Conservation (phyloP, 2,113 vertebrate genomes). For the Deroptyus accipitrinus region DNA sequence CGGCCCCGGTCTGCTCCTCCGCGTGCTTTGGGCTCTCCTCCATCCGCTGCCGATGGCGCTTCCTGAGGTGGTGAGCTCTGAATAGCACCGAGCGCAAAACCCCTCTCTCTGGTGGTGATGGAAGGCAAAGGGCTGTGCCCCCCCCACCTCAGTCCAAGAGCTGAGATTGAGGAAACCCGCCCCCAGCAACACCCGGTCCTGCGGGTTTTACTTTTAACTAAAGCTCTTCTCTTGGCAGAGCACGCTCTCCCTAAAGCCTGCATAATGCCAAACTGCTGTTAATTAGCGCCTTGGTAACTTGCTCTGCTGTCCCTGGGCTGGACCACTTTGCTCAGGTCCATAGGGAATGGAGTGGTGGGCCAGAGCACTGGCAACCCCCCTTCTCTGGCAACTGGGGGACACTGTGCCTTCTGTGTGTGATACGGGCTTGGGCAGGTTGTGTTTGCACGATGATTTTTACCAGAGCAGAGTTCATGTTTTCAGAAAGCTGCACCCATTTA, state of each 20-base stretch:
- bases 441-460: neutral
- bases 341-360: neutral
- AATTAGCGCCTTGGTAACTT: neutral
- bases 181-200: neutral
- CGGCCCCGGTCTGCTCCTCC: neutral
- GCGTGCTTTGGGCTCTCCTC: neutral
- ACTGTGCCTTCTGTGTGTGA: fast-evolving
- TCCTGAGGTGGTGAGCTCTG: neutral
- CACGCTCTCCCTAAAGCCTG: fast-evolving
- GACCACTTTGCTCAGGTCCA: fast-evolving
- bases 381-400: neutral
- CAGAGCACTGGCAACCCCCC: neutral
- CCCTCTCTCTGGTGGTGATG: neutral
- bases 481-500: neutral
- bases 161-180: neutral
- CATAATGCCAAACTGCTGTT: neutral
- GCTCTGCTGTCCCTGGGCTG: neutral
- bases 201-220: neutral
- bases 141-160: neutral
- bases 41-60: fast-evolving
- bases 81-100: fast-evolving
- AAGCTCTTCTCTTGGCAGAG: neutral
- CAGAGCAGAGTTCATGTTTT: neutral
- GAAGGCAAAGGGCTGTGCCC: neutral
- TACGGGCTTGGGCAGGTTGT: neutral